These are phyloP conservation scores for Prochilodus magdalenae DNA, from an alignment of 2,113 vertebrate species.

Conservation along the genomic window DNA sequence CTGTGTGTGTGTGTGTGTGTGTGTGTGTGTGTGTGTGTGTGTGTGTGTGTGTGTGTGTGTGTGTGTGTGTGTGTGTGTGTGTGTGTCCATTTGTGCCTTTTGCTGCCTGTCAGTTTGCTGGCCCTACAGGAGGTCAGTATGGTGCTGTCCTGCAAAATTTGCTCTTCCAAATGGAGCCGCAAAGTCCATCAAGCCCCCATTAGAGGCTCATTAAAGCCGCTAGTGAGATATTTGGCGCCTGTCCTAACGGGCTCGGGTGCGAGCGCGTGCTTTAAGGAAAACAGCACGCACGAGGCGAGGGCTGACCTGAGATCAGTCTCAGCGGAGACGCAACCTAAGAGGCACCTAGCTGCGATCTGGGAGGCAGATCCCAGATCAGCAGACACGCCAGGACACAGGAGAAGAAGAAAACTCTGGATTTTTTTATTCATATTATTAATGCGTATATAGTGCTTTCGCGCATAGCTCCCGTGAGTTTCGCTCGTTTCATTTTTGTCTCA, in stretches of 20 bases:
- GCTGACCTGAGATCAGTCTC: constrained; percentile 39
- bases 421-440: no score
- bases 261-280: constrained; percentile 57
- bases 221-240: constrained; percentile 65
- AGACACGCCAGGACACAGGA: not conserved
- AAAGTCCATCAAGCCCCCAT: constrained; percentile 61
- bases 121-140: constrained; percentile 48
- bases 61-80: not conserved
- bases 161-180: constrained; percentile 57
- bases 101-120: constrained; percentile 63
- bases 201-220: constrained; percentile 62
- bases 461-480: no score
- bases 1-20: no score
- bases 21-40: no score
- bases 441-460: no score
- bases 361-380: constrained; percentile 36
- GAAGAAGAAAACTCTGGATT: no score
- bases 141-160: constrained; percentile 39
- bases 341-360: not conserved
- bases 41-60: not conserved
- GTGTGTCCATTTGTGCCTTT: constrained; percentile 66
- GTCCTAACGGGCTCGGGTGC: constrained; percentile 47
- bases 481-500: no score
- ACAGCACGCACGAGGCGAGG: not conserved
- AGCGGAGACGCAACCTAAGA: not conserved